Percentiles rank a stretch among this genome's conserved stretches.
phyloP scores from a whole-genome alignment of 2,888 invertebrate genomes.

The Caenorhabditis panamensis region DNA sequence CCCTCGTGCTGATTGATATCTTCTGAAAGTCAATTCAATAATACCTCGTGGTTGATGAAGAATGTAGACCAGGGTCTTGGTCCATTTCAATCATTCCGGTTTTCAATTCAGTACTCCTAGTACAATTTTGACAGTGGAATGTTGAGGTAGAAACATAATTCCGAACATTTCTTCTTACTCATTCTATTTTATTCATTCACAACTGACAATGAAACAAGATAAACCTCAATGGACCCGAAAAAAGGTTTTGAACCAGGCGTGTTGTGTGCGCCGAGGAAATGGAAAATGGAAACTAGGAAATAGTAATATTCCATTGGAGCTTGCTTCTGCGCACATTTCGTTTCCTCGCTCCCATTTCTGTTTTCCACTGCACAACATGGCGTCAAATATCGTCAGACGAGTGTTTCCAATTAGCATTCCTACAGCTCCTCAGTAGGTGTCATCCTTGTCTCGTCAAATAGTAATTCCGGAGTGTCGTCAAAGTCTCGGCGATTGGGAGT shows the following conservation, averaged over 20 bases:
- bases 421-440: constrained; percentile 29
- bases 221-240: constrained; percentile 27
- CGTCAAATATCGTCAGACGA: constrained; percentile 27
- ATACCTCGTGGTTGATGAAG: background rate
- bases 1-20: background rate
- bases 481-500: constrained; percentile 31
- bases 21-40: no score
- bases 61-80: background rate
- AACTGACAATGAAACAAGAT: constrained; percentile 8
- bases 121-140: no score
- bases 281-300: constrained; percentile 1
- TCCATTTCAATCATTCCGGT: constrained; percentile 9
- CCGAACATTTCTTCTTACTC: background rate
- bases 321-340: background rate
- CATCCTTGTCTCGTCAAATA: constrained; percentile 15
- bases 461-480: constrained; percentile 18
- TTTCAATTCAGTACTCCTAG: no score
- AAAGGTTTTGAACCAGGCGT: background rate
- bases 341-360: constrained; percentile 8
- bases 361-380: background rate
- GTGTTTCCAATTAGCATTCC: constrained; percentile 48
- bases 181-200: background rate
- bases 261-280: no score
- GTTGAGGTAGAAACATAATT: no score
- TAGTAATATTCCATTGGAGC: constrained; percentile 36